Percentiles rank a stretch among this genome's conserved stretches.
These are phyloP conservation scores for Bombus huntii DNA, from an alignment of 1,140 invertebrate species.

Conservation along the genomic window DNA sequence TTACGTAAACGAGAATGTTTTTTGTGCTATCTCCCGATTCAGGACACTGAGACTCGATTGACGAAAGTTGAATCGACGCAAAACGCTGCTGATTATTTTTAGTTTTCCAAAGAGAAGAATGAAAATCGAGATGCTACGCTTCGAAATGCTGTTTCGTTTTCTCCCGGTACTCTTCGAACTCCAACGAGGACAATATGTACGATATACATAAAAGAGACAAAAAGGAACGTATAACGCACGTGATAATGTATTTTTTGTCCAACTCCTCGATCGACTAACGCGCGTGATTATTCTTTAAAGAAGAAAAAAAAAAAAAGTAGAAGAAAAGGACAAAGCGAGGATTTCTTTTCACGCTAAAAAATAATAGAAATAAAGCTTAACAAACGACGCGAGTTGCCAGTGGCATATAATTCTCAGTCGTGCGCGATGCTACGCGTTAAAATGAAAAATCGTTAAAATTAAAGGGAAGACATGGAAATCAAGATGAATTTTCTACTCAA, in stretches of 20 bases:
- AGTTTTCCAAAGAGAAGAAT: not conserved
- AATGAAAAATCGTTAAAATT: slow-evolving; percentile 17
- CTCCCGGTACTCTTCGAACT: slow-evolving; percentile 55
- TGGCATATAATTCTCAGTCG: slow-evolving; percentile 70
- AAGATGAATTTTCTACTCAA: slow-evolving; percentile 3
- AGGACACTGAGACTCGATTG: slow-evolving; percentile 7
- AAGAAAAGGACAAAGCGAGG: slow-evolving; percentile 66
- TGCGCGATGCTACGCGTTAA: slow-evolving; percentile 45
- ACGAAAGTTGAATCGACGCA: not conserved
- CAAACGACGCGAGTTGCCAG: slow-evolving; percentile 74
- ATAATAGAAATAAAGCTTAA: slow-evolving; percentile 70
- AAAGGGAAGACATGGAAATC: slow-evolving; percentile 55
- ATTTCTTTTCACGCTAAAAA: slow-evolving; percentile 42
- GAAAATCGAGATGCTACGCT: slow-evolving; percentile 6
- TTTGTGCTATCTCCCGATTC: not conserved
- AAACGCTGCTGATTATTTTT: not conserved
- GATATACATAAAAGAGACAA: slow-evolving; percentile 51
- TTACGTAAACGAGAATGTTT: not conserved
- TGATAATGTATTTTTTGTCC: slow-evolving; percentile 16
- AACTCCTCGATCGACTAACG: slow-evolving; percentile 46
- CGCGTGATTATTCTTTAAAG: slow-evolving; percentile 20
- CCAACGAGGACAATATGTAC: slow-evolving; percentile 48
- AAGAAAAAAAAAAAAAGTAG: slow-evolving; percentile 21
- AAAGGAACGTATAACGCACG: slow-evolving; percentile 64
- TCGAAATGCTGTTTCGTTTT: slow-evolving; percentile 19